Evolutionary conservation across 2,888 invertebrate genomes (phyloP), one percentile per base, ranked within the genome.

Genomic region (Xestia c-nigrum): DNA sequence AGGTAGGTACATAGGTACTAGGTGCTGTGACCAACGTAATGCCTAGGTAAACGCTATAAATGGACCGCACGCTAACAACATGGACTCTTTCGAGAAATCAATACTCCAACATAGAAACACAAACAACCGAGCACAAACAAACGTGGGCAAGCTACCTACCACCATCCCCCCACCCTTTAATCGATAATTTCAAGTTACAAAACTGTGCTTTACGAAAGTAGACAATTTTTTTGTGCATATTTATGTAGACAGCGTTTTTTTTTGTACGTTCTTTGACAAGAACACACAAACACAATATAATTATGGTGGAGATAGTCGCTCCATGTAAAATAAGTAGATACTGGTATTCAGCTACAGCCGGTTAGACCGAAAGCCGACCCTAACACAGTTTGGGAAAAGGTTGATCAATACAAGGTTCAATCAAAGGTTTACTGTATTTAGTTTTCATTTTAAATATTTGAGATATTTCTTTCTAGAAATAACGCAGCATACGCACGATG

Each of bases 21-120:
- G 68, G 73, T 74, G 82, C 80, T 84, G 81, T 76, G 89, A 87
- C 88, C 88, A 88, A 88, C 83, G 82, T 88, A 75, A 76, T 88
- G 87, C 84, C 84, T 87, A 77, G 75, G 78, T 79, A 79, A 78
- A 78, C 76, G 83, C 84, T 88, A 85, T 83, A 85, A 88, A 86
- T 87, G 76, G 78, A 90, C 87, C 88, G 50, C 74, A 90, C 89
- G 85, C 90, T 87, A 89, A 88, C 90, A 90, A 89, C 73, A 81
- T 78, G 78, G 74, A 59, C 83, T 78, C 81, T 85, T 89, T 88
- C 84, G 82, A 87, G 74, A 78, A 90, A 93, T 93, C 93, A 89
- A 93, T 93, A 92, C 84, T 84, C 71, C 85, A 76, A 78, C 85
- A 65, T 85, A 55, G 86, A 85, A 85, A 89, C 85, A 74, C 69